Evolutionary conservation across 2,888 invertebrate species (phyloP).

Genomic region (Lypha dubia): DNA sequence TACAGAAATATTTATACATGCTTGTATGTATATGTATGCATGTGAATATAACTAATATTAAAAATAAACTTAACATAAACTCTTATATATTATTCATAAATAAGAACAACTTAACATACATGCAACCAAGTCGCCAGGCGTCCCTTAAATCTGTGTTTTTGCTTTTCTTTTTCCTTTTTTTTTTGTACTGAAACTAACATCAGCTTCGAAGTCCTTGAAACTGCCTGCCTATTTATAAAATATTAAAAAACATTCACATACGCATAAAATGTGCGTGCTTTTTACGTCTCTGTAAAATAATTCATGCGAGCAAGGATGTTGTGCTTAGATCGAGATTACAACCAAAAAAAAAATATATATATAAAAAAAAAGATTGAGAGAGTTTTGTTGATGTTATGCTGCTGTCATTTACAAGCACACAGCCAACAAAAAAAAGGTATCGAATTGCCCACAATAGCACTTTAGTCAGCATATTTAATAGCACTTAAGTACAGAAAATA

Average conservation of each 20-base stretch:
- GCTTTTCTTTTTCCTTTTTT: background rate
- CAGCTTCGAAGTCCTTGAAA: background rate
- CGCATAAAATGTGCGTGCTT: constrained; percentile 17
- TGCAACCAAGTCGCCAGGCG: background rate
- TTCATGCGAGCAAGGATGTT: background rate
- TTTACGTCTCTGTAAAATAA: background rate
- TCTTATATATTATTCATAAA: constrained; percentile 53
- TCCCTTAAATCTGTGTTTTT: background rate
- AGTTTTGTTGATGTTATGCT: background rate
- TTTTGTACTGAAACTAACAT: background rate
- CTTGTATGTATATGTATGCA: background rate
- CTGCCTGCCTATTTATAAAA: constrained; percentile 7
- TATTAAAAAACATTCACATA: constrained; percentile 2
- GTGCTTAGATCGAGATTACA: constrained; percentile 59
- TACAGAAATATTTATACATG: background rate
- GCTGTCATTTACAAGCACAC: background rate
- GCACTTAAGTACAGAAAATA: background rate
- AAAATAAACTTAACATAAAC: constrained; percentile 15
- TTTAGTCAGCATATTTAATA: constrained; percentile 72
- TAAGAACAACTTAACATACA: constrained; percentile 16
- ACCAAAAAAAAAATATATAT: constrained; percentile 77
- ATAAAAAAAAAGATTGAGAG: constrained; percentile 64
- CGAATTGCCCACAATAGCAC: constrained; percentile 81
- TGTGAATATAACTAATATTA: background rate
- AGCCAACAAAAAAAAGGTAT: constrained; percentile 74